These are phyloP conservation scores for Danio jaintianensis DNA, from an alignment of 2,797 vertebrate genomes.

Conservation along the genomic window DNA sequence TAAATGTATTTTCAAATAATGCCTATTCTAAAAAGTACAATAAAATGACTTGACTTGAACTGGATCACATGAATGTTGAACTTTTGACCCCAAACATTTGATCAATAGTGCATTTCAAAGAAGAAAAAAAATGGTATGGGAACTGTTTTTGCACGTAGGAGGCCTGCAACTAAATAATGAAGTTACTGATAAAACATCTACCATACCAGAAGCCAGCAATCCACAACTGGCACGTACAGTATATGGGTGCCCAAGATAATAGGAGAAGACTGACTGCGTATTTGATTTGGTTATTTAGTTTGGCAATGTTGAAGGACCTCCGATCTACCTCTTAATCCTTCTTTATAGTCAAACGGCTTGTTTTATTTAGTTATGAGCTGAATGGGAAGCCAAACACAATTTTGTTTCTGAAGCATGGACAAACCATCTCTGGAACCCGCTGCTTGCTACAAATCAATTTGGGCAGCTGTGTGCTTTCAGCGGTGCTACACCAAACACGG, in stretches of 20 bases:
- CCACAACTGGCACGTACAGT: background rate
- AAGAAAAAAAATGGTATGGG: no score
- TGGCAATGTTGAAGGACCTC: background rate
- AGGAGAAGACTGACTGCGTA: background rate
- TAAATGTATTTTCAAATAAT: no score
- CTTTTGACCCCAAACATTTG: no score
- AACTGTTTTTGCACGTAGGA: background rate
- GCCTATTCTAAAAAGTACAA: no score
- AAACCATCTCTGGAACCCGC: background rate
- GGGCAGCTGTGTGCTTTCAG: background rate
- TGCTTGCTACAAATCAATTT: background rate
- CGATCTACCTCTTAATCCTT: background rate
- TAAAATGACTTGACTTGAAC: no score
- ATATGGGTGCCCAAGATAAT: background rate
- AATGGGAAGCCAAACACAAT: background rate
- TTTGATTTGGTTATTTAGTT: background rate
- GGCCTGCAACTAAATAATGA: background rate
- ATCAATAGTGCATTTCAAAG: no score
- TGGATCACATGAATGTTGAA: no score
- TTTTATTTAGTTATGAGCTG: background rate
- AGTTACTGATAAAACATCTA: background rate
- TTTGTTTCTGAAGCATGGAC: background rate
- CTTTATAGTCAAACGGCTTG: background rate
- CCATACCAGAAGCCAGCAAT: background rate
- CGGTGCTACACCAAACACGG: background rate